Evolutionary conservation across 2,888 invertebrate species (phyloP).

Genomic region (Cepaea hortensis): DNA sequence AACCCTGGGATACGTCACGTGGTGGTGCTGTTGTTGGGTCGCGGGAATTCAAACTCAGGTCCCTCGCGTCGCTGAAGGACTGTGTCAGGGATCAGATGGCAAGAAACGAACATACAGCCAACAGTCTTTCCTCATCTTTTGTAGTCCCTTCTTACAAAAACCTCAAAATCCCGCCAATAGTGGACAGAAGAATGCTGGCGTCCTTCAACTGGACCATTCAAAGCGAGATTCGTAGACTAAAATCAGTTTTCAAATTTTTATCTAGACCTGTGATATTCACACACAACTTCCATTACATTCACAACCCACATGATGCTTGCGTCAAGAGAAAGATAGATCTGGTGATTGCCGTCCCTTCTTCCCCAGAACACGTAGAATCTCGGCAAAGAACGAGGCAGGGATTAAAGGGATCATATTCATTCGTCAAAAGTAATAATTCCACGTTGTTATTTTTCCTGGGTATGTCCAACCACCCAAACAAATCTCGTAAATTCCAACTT

Average conservation of each 20-base stretch:
- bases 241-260: slow-evolving; percentile 4
- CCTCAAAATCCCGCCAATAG: neutral
- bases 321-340: neutral
- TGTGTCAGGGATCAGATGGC: slow-evolving; percentile 24
- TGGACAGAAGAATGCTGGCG: neutral
- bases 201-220: slow-evolving; percentile 12
- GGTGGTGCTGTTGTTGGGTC: neutral
- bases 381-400: slow-evolving; percentile 5
- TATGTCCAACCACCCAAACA: neutral
- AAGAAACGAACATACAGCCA: neutral
- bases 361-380: neutral
- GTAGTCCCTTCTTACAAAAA: neutral
- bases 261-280: neutral
- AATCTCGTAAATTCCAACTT: slow-evolving; percentile 40
- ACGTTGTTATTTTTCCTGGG: slow-evolving; percentile 30
- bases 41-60: neutral
- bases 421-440: slow-evolving; percentile 5
- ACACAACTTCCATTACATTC: slow-evolving; percentile 21
- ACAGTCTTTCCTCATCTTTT: neutral
- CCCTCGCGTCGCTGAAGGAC: neutral
- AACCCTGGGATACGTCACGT: neutral
- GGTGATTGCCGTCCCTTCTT: slow-evolving; percentile 5
- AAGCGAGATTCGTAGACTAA: neutral
- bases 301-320: slow-evolving; percentile 24
- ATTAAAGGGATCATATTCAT: neutral